These are phyloP conservation scores for Embiotoca jacksoni DNA, from an alignment of 2,113 vertebrate genomes.

Conservation along the genomic window DNA sequence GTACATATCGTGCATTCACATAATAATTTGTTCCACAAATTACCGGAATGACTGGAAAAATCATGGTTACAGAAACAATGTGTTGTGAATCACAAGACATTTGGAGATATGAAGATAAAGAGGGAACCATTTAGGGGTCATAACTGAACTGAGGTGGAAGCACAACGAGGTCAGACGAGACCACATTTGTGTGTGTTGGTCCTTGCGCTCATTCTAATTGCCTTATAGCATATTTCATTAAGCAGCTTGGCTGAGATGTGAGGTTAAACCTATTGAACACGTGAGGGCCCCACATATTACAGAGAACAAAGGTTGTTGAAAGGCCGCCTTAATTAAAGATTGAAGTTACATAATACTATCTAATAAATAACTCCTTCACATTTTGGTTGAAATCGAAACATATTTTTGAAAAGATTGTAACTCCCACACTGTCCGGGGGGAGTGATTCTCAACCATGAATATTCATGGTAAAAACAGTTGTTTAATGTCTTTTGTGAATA, in stretches of 20 bases:
- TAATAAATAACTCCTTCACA: background rate
- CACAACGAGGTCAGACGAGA: slow-evolving; percentile 17
- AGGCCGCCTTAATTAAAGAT: slow-evolving; percentile 2
- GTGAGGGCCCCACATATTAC: slow-evolving; percentile 6
- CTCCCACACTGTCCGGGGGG: background rate
- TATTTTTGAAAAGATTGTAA: background rate
- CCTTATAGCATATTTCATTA: slow-evolving; percentile 14
- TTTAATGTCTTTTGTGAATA: no score
- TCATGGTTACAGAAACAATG: no score
- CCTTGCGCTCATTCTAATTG: background rate
- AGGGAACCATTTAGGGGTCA: background rate
- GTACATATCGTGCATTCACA: no score
- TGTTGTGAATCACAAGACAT: background rate
- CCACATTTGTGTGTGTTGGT: no score
- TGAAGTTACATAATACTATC: background rate
- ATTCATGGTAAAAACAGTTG: no score
- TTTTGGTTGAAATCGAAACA: no score
- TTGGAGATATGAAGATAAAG: background rate
- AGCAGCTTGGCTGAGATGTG: slow-evolving; percentile 12
- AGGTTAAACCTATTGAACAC: slow-evolving; percentile 14
- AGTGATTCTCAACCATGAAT: background rate
- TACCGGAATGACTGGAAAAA: no score
- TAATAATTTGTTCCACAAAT: no score
- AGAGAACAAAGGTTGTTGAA: slow-evolving; percentile 7
- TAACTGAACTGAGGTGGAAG: slow-evolving; percentile 1